These are phyloP conservation scores for Habropoda laboriosa DNA, from an alignment of 1,140 invertebrate genomes.

Conservation along the genomic window DNA sequence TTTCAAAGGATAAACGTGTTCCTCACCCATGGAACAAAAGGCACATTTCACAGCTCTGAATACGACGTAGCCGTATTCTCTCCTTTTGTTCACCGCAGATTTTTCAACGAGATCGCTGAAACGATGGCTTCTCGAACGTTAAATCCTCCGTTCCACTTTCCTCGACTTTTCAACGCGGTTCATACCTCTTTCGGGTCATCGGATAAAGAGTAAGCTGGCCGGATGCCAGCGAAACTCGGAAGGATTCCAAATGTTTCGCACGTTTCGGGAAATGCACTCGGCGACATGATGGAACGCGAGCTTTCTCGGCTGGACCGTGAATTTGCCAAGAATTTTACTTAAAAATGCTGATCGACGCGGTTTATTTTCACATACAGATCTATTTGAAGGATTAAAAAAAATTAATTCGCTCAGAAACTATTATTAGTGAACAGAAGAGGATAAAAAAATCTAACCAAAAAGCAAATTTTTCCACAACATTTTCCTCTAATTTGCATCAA, in stretches of 20 bases:
- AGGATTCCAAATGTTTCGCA: constrained; percentile 13
- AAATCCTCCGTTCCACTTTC: constrained; percentile 39
- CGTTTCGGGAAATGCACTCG: constrained; percentile 2
- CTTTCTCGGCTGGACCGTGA: neutral
- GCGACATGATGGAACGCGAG: neutral
- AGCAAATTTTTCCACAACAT: too few species aligned
- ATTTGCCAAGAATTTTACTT: neutral
- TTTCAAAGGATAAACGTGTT: too few species aligned
- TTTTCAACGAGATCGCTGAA: constrained; percentile 15
- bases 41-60: neutral
- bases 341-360: neutral
- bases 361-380: too few species aligned
- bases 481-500: too few species aligned
- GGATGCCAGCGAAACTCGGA: constrained; percentile 32
- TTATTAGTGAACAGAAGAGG: too few species aligned
- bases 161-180: constrained; percentile 17
- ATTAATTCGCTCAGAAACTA: too few species aligned
- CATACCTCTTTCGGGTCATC: constrained; percentile 9
- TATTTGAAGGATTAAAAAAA: too few species aligned
- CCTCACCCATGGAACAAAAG: neutral
- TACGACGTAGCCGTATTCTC: too few species aligned
- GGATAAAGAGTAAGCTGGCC: constrained; percentile 40
- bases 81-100: constrained; percentile 5
- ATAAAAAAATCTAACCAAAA: too few species aligned
- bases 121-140: constrained; percentile 3